Base-by-base conservation (phyloP, 2,888 invertebrate genomes). In the Plebejus argus region DNA sequence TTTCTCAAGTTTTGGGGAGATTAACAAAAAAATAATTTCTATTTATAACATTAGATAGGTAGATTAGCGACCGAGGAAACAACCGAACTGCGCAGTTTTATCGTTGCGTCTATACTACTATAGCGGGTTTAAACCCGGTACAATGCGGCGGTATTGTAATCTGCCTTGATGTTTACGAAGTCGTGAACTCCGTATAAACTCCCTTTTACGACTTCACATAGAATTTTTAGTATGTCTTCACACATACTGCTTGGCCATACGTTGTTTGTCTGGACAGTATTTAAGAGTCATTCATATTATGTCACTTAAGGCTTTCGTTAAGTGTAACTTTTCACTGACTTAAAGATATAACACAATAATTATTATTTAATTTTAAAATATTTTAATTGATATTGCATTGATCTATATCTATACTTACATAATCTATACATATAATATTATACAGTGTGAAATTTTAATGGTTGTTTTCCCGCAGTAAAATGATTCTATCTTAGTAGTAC, bases 91-190 rank as follows among this genome's bases (percentile, higher is more conserved):
- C 53, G 53, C 53, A 53, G 18, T 53, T 53, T 53, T 53, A 15
- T 5, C 45, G 1, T 45, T 53, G 53, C 18, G 53, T 53, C 15
- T 53, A n/a, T n/a, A n/a, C n/a, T n/a, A n/a, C n/a, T n/a, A 53
- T 53, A 18, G 53, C 53, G 18, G 12, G 5, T 1, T 53, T 18
- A 18, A 66, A 18, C 33, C 66, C 66, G 18, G 28, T 20, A 61
- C 66, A 66, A 66, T 66, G 66, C 66, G 66, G 66, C 66, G 23
- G 28, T 66, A 66, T 66, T 66, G 66, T 66, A 66, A 66, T 66
- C 28, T 15, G 28, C 66, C 66, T 66, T 28, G 61, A 61, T 61
- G 61, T 61, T 61, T 61, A 61, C 66, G 66, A 66, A 66, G 66
- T 28, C 66, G 66, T 66, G 66, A 66, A 66, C 66, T 66, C 28